A percentile compares a stretch with the other conserved stretches of the same genome.
phyloP scores from a whole-genome alignment of 2,888 invertebrate genomes.

The Tuberolachnus salignus region DNA sequence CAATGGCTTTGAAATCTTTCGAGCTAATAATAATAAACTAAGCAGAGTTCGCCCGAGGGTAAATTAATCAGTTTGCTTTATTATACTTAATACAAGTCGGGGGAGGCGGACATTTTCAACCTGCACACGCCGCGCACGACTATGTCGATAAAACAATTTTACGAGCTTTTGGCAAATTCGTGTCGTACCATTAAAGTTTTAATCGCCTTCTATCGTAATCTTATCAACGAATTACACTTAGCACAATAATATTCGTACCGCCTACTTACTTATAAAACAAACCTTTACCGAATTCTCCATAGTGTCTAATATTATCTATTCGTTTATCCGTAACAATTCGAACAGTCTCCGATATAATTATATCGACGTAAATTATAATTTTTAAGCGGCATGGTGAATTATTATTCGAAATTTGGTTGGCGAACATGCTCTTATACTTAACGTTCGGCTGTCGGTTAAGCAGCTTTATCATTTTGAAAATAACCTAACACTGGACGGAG shows the following conservation, averaged over 20 bases:
- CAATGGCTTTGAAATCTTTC: background rate
- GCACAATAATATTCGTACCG: constrained; percentile 3
- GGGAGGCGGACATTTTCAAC: background rate
- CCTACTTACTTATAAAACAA: too few relatives aligned
- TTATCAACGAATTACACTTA: background rate
- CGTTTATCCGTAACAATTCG: too few relatives aligned
- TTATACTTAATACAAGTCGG: constrained; percentile 1
- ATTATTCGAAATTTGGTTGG: too few relatives aligned
- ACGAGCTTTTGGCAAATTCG: background rate
- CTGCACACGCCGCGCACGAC: background rate
- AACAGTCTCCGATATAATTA: too few relatives aligned
- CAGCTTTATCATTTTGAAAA: too few relatives aligned
- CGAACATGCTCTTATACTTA: too few relatives aligned
- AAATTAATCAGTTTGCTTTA: constrained; percentile 41
- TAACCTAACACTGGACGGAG: too few relatives aligned
- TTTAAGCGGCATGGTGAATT: too few relatives aligned
- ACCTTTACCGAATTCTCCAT: too few relatives aligned
- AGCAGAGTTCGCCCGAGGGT: background rate
- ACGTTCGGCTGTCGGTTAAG: too few relatives aligned
- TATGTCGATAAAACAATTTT: constrained; percentile 27
- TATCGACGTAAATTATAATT: too few relatives aligned
- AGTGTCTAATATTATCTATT: too few relatives aligned
- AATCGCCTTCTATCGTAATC: background rate
- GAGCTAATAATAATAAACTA: background rate
- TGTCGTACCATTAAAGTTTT: constrained; percentile 19